Conservation (phyloP, 2,888 invertebrate genomes). For the Himalopsyche tibetana region DNA sequence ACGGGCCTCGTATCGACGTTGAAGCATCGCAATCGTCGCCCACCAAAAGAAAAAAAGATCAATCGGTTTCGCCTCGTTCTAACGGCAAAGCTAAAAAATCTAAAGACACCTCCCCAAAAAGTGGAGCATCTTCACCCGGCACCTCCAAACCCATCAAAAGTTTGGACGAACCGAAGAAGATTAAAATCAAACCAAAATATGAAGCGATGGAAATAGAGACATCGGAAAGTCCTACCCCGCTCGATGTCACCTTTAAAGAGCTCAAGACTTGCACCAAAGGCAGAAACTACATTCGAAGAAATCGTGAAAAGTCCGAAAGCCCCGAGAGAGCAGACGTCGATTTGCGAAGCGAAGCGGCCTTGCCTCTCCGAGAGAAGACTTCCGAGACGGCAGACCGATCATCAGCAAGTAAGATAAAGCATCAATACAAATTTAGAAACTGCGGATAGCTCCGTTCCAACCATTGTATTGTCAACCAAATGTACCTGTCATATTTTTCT, state of each 20-base stretch:
- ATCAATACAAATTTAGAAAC: slow-evolving; percentile 26
- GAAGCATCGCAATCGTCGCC: background rate
- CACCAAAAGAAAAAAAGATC: slow-evolving; percentile 60
- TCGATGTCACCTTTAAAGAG: slow-evolving; percentile 75
- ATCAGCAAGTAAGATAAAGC: slow-evolving; percentile 76
- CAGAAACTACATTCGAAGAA: slow-evolving; percentile 82
- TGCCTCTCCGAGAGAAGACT: slow-evolving; percentile 64
- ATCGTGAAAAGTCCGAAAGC: slow-evolving; percentile 79
- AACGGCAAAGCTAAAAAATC: slow-evolving; percentile 57
- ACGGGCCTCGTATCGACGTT: slow-evolving; percentile 9
- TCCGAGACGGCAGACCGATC: slow-evolving; percentile 65
- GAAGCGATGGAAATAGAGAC: slow-evolving; percentile 67
- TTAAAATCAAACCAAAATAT: slow-evolving; percentile 55
- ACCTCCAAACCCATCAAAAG: background rate
- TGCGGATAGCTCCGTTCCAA: slow-evolving; percentile 32
- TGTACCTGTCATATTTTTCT: slow-evolving; percentile 48
- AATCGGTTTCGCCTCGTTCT: slow-evolving; percentile 45
- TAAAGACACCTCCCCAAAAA: slow-evolving; percentile 49
- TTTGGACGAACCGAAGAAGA: slow-evolving; percentile 43
- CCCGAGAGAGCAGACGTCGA: slow-evolving; percentile 74
- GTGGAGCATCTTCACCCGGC: slow-evolving; percentile 9
- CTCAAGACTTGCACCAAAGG: slow-evolving; percentile 78
- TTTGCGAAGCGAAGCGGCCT: slow-evolving; percentile 69
- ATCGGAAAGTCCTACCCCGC: slow-evolving; percentile 5
- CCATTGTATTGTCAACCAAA: slow-evolving; percentile 39